Conservation (phyloP, 1,140 invertebrate genomes). For the Bombus picipes region DNA sequence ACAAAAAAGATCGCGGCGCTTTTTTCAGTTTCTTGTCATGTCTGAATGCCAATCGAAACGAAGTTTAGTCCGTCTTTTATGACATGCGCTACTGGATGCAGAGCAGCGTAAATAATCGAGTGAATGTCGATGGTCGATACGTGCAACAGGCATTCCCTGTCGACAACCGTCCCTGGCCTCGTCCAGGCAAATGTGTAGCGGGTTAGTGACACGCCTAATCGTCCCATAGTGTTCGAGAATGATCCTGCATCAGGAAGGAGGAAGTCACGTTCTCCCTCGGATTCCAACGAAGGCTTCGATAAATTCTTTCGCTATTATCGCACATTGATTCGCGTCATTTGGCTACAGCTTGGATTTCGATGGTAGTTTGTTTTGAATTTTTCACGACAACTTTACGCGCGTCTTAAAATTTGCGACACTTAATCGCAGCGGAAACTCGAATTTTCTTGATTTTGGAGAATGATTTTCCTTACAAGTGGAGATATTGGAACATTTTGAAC, state of each 20-base stretch:
- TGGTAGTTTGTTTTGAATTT: too few relatives aligned
- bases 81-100: slow-evolving; percentile 32
- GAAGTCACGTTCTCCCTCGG: background rate
- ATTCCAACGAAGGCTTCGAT: background rate
- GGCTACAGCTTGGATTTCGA: too few relatives aligned
- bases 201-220: slow-evolving; percentile 66
- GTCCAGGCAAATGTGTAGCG: slow-evolving; percentile 27
- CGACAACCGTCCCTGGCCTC: slow-evolving; percentile 69
- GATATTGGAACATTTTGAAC: too few relatives aligned
- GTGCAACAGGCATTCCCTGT: slow-evolving; percentile 72
- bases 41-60: background rate
- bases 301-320: background rate
- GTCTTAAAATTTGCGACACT: too few relatives aligned
- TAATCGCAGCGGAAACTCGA: too few relatives aligned
- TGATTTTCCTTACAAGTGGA: too few relatives aligned
- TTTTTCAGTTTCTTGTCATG: background rate
- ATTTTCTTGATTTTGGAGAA: too few relatives aligned
- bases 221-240: slow-evolving; percentile 66
- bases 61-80: background rate
- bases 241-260: slow-evolving; percentile 54
- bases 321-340: background rate
- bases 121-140: slow-evolving; percentile 54
- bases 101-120: slow-evolving; percentile 67
- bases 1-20: background rate
- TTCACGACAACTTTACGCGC: too few relatives aligned